phyloP scores from a whole-genome alignment of 2,888 invertebrate genomes.

The Panorpa germanica region DNA sequence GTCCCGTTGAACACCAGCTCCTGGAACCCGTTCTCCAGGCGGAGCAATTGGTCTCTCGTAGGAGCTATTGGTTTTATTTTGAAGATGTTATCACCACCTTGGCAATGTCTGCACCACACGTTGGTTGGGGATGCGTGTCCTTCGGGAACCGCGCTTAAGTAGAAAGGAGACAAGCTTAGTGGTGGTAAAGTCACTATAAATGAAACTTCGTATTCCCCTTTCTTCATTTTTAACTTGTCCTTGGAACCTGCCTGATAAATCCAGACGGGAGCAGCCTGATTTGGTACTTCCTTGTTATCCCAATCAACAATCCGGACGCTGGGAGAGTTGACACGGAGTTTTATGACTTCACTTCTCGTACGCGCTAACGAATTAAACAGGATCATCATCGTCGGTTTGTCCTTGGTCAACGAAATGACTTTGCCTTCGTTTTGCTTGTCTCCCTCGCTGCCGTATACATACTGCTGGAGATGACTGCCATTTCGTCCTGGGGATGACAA shows the following conservation, averaged over 20 bases:
- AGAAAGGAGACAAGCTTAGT: conserved; percentile 50
- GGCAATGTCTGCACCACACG: too few relatives aligned
- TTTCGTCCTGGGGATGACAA: too few relatives aligned
- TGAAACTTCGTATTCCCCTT: conserved; percentile 37
- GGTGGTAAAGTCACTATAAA: conserved; percentile 71
- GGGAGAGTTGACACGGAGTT: conserved; percentile 46
- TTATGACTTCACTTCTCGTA: conserved; percentile 56
- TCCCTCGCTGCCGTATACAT: too few relatives aligned
- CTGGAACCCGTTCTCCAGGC: conserved; percentile 62
- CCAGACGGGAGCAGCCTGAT: conserved; percentile 77
- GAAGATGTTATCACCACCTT: too few relatives aligned
- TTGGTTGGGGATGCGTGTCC: too few relatives aligned
- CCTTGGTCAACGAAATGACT: conserved; percentile 37
- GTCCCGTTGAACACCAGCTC: conserved; percentile 65
- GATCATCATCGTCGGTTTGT: conserved; percentile 41
- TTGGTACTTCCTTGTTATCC: conserved; percentile 37
- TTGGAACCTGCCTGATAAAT: too few relatives aligned
- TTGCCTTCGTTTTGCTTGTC: too few relatives aligned
- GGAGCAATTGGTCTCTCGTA: too few relatives aligned
- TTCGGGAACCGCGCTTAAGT: too few relatives aligned
- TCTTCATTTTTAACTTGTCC: too few relatives aligned
- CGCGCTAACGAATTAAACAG: conserved; percentile 74
- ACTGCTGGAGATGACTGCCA: too few relatives aligned
- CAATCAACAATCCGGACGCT: conserved; percentile 54
- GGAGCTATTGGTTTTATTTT: too few relatives aligned